Base-by-base conservation (phyloP, 1,140 invertebrate genomes). In the Tetramorium parvispinum region DNA sequence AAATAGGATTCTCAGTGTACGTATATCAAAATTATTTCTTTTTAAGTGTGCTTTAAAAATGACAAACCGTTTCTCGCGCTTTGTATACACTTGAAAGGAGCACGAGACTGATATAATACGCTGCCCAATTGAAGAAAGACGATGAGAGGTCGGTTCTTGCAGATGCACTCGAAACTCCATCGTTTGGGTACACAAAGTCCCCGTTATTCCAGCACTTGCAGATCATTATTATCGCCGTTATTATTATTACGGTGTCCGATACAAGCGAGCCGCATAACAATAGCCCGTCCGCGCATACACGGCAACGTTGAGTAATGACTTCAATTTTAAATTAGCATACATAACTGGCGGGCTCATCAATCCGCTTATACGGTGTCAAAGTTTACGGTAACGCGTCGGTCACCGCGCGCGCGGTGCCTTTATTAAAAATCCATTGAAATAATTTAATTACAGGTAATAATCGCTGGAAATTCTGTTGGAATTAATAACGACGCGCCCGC, bases 181-280 rank as follows among this genome's bases (percentile, higher is more conserved):
- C 24, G 55, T 21, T 65, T 27, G 40, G 37, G 27, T 21, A 66
- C 53, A 8, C 13, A 43, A 37, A 70, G 18, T 46, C n/a, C 75
- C 85, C 85, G 87, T 88, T 88, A 88, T 68, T 55, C 27, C 61
- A 13, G 16, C 46, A 55, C 18, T 70, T 27, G 49, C 71, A 40
- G 27, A 82, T 89, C 51, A 24, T 85, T 85, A 89, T 85, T 85
- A 87, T 87, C 85, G 46, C 21, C 43, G 51, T 73, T 51, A 61
- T 88, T 82, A 70, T 88, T 88, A 88, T 66, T 59, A 51, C 86
- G 71, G 79, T 71, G 32, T 53, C 43, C 73, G 63, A 77, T 85
- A 73, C 65, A 71, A 85, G 24, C 63, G 43, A 46, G 53, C 13
- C 32, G 86, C 81, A 59, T 55, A 79, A 89, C 86, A 88, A 88